Percentiles rank a stretch among this genome's conserved stretches.
Evolutionary conservation across 1,140 invertebrate species (phyloP).

Genomic region (Carposina sasakii): DNA sequence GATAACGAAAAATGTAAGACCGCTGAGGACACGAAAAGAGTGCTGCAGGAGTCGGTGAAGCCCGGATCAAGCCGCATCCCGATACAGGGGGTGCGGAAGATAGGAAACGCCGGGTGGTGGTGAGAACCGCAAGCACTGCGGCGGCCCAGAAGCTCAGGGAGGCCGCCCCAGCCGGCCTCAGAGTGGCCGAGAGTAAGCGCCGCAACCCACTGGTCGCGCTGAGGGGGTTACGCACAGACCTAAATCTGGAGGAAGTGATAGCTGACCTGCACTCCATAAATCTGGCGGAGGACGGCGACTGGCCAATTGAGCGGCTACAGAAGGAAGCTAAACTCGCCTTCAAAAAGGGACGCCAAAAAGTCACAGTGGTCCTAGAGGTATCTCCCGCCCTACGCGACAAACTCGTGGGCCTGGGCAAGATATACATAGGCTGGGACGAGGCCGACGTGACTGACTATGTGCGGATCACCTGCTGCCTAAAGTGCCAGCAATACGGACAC

Average conservation of each 20-base stretch:
- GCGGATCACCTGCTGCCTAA: conserved; percentile 21
- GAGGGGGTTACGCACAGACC: neutral
- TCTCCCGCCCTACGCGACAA: neutral
- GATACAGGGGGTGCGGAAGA: neutral
- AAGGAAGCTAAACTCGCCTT: neutral
- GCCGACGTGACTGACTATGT: conserved; percentile 16
- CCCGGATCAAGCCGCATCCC: neutral
- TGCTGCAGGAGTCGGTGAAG: neutral
- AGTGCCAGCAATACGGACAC: conserved; percentile 33
- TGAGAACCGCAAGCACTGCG: conserved; percentile 6
- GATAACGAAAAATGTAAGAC: conserved; percentile 3
- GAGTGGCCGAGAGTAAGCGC: conserved; percentile 1
- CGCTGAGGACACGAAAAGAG: neutral
- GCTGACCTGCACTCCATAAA: conserved; percentile 2
- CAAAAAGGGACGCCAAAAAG: neutral
- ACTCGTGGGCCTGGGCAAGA: neutral
- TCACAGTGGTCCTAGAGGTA: conserved; percentile 7
- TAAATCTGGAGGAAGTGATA: neutral
- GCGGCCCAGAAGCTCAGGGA: neutral
- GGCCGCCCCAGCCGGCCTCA: conserved; percentile 2
- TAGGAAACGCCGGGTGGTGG: conserved; percentile 17
- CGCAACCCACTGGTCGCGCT: conserved; percentile 5
- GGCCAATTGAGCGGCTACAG: neutral
- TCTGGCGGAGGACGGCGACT: conserved; percentile 1
- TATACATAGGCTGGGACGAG: conserved; percentile 20